Base-by-base conservation (phyloP, 2,797 vertebrate genomes). In the Enteromius afrohamiltoni region DNA sequence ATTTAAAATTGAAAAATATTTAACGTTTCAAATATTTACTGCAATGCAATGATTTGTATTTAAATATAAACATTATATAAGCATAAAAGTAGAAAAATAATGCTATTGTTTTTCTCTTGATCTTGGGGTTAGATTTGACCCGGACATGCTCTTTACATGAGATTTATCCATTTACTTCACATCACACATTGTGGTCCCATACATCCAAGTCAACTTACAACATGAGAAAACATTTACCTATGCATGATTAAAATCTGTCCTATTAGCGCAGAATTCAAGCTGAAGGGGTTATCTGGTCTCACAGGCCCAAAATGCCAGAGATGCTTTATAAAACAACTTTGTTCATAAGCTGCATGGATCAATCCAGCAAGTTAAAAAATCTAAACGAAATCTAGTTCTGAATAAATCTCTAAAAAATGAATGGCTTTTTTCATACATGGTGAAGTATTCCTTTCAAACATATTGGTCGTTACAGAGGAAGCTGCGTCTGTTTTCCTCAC, bases 121-220 rank as follows among this genome's bases (percentile, higher is more conserved):
- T 81, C 74, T 62, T 64, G 8, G 53, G 40, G 42, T 64, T 34
- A 40, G 62, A 82, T 51, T 74, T 40, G 69, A 74, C 58, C 80
- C 37, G 47, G 40, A 31, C 40, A 10, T 45, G 51, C 2, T 71
- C 40, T 14, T 45, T 16, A 29, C 4, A 26, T 45, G 29, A 51
- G 42, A 26, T 34, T 60, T 45, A 23, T 40, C 19, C 3, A 16
- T 62, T 49, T 19, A 49, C 21, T 73, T 45, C n/a, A 62, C 55
- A 64, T 14, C 34, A 40, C 42, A 29, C 29, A 29, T 29, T 64
- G 69, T 82, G 80, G 58, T 82, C 80, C 80, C 80, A 73, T 26
- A 82, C 80, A 74, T 37, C 29, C 69, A 74, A 64, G 45, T 77
- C 76, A 31, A 64, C 55, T 37, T 62, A 62, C 45, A 80, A 31